These are phyloP conservation scores for Notiomystis cincta DNA, from an alignment of 2,113 vertebrate species.

Conservation along the genomic window DNA sequence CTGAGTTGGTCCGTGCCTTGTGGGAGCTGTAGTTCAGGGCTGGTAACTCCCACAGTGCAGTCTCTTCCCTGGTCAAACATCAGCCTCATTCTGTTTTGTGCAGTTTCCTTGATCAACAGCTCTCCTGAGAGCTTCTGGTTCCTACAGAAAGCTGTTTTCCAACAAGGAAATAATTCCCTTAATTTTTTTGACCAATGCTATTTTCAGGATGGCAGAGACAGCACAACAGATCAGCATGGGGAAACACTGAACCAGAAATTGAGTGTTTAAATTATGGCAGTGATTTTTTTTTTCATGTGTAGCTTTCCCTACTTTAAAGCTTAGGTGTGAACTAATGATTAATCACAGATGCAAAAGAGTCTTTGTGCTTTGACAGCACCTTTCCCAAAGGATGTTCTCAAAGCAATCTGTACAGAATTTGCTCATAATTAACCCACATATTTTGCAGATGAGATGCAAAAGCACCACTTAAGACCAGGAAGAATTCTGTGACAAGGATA, in stretches of 20 bases:
- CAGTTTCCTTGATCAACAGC: background rate
- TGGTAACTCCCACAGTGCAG: background rate
- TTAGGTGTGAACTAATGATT: background rate
- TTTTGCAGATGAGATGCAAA: background rate
- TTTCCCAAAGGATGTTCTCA: background rate
- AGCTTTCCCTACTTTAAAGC: background rate
- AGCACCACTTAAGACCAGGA: background rate
- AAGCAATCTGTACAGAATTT: background rate
- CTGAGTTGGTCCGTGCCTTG: background rate
- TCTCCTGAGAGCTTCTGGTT: background rate
- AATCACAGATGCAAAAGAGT: background rate
- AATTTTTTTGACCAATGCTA: background rate
- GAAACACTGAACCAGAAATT: background rate
- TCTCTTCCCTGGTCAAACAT: background rate
- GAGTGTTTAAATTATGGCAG: background rate
- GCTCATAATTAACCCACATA: background rate
- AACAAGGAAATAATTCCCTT: background rate
- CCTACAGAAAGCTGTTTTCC: background rate
- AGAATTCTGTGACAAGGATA: background rate
- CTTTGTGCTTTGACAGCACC: background rate
- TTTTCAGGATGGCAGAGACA: background rate
- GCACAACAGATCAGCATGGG: background rate
- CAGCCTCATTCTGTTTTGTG: background rate
- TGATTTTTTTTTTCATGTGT: background rate
- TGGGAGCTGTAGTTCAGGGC: background rate